Conservation (phyloP, 2,888 invertebrate species). For the Cosmia trapezina region DNA sequence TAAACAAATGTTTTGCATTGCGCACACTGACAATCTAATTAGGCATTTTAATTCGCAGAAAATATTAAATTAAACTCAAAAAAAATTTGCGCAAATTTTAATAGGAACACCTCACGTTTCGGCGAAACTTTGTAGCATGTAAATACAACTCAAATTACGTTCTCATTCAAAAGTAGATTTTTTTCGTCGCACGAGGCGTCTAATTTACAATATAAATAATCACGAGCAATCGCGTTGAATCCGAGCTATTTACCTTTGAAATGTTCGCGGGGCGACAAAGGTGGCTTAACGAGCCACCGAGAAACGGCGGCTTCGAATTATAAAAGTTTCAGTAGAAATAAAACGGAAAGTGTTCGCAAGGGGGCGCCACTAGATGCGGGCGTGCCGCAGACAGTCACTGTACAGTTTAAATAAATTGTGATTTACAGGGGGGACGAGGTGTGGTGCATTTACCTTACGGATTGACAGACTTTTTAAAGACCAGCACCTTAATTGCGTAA, state of each 20-base stretch:
- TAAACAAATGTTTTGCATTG: background rate
- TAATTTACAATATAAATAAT: constrained; percentile 83
- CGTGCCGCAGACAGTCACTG: constrained; percentile 63
- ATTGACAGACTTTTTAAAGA: constrained; percentile 40
- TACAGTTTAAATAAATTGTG: constrained; percentile 71
- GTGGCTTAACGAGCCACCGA: constrained; percentile 80
- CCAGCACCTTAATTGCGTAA: constrained; percentile 1
- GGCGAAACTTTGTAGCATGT: constrained; percentile 38
- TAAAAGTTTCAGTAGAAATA: constrained; percentile 74
- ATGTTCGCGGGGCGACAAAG: constrained; percentile 77
- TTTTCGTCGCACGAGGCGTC: constrained; percentile 57
- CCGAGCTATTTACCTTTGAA: constrained; percentile 78
- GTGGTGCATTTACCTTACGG: constrained; percentile 60
- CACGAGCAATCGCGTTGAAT: constrained; percentile 77
- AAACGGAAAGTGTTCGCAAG: constrained; percentile 71
- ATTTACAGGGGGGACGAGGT: constrained; percentile 64
- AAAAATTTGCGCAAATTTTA: constrained; percentile 39
- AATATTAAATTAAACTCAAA: constrained; percentile 25
- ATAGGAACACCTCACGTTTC: constrained; percentile 51
- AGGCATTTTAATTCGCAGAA: constrained; percentile 20
- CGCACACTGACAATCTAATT: constrained; percentile 39
- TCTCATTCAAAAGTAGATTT: constrained; percentile 63
- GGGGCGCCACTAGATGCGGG: constrained; percentile 65
- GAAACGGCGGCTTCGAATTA: constrained; percentile 72
- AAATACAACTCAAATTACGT: constrained; percentile 62